Evolutionary conservation across 2,797 vertebrate genomes (phyloP), one percentile per base, ranked within the genome.

Genomic region (Phalloptychus januarius): DNA sequence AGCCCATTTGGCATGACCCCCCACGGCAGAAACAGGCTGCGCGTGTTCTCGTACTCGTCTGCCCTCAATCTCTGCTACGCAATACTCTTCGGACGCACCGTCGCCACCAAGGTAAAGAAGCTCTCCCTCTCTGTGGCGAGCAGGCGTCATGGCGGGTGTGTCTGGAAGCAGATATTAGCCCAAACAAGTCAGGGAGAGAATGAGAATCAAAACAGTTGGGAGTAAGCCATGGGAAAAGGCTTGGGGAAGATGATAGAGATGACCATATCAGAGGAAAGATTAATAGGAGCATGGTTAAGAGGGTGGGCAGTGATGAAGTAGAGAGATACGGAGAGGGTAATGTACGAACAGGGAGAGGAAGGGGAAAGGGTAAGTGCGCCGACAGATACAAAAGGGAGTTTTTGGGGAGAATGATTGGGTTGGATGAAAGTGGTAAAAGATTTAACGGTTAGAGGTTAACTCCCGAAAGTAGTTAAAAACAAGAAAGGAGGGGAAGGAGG

Each of bases 11-110:
- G 97, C 75, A 98, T 98, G 96, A 98, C 98, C 0, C 98, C 98
- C 0, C 97, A 97, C 0, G 98, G 98, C 73, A 96, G 97, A 72
- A 98, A 98, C 93, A 94, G 97, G 4, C 86, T 95, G 84, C 96
- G 97, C 0, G 94, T 98, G 46, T 99, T 99, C 95, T 99, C 98
- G 85, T 99, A 97, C 90, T 98, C 97, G 10, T 98, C 98, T 0
- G 98, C 97, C 25, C 97, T 99, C 90, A 99, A 97, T 86, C 97
- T 99, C 45, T 99, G 98, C 95, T 99, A 99, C 0, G 97, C 98
- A 86, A 98, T 99, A 83, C 95, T 99, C 85, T 99, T 98, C 0
- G 97, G 98, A 31, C 97, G 97, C 83, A 98, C 96, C 0, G 97
- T 97, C 2, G 97, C 97, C 93, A 99, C 97, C 93, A 98, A 99